phyloP scores from a whole-genome alignment of 2,888 invertebrate species.

The Marasmarcha lunaedactyla region DNA sequence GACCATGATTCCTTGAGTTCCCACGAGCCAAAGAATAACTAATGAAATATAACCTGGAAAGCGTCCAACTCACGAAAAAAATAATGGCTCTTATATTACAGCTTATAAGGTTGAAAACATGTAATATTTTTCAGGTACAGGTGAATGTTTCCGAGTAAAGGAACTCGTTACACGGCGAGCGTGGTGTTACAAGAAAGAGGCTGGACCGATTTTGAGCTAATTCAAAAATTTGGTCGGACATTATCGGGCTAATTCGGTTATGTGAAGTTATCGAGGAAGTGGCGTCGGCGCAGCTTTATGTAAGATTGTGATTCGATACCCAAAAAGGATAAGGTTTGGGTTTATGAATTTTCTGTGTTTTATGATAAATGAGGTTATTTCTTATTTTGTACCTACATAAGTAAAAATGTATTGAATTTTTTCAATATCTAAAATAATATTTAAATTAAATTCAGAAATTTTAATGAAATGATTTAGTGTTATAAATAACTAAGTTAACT shows the following conservation, averaged over 20 bases:
- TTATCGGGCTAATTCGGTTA: conserved; percentile 41
- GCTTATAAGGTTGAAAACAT: background rate
- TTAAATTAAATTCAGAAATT: no score
- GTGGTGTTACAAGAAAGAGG: conserved; percentile 47
- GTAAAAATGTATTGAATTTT: no score
- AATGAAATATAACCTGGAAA: background rate
- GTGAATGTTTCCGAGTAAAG: conserved; percentile 16
- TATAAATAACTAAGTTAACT: no score
- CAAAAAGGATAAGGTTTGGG: no score
- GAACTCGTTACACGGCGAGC: conserved; percentile 34
- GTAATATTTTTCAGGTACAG: background rate
- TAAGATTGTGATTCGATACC: no score
- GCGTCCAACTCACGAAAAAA: background rate
- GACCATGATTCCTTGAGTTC: conserved; percentile 22
- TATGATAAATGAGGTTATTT: no score
- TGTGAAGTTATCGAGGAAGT: conserved; percentile 36
- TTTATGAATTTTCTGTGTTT: no score
- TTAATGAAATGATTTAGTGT: no score
- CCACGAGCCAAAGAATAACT: conserved; percentile 19
- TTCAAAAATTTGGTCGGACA: conserved; percentile 46
- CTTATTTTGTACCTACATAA: no score
- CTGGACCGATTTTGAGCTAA: conserved; percentile 38
- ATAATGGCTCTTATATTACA: background rate
- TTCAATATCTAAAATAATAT: no score
- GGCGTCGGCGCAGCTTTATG: conserved; percentile 40